Evolutionary conservation across 2,888 invertebrate genomes (phyloP).

Genomic region (Blastobasis adustella): DNA sequence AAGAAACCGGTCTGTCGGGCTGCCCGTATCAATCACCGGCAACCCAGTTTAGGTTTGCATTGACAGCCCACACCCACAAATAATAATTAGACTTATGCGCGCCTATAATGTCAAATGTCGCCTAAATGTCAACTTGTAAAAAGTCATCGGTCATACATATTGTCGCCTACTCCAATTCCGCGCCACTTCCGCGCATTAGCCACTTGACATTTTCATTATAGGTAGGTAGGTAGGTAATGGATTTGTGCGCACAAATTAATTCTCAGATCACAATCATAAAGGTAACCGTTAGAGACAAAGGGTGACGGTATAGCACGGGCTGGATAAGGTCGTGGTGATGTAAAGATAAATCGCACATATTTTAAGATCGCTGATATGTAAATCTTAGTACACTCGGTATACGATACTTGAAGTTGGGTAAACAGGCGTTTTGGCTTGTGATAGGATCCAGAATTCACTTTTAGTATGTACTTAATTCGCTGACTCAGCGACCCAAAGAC

Average conservation of each 20-base stretch:
- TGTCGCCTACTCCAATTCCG: slow-evolving; percentile 3
- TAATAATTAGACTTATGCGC: slow-evolving; percentile 61
- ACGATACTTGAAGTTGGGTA: not conserved
- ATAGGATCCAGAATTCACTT: no score
- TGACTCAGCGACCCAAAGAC: no score
- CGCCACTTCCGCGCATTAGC: slow-evolving; percentile 24
- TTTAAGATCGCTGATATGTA: slow-evolving; percentile 4
- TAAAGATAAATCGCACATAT: not conserved
- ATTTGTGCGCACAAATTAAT: not conserved
- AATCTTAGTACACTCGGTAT: not conserved
- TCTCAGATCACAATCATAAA: not conserved
- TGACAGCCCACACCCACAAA: slow-evolving; percentile 61
- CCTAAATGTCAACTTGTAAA: slow-evolving; percentile 58
- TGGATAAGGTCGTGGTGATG: not conserved
- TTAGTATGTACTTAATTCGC: no score
- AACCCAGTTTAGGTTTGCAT: slow-evolving; percentile 48
- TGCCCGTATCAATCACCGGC: slow-evolving; percentile 40
- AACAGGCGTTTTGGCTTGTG: slow-evolving; percentile 15
- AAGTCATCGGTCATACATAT: slow-evolving; percentile 40
- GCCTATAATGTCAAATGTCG: slow-evolving; percentile 66
- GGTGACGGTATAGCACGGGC: not conserved
- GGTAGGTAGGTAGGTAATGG: not conserved
- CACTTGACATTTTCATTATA: slow-evolving; percentile 1
- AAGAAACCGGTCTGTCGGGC: slow-evolving; percentile 39
- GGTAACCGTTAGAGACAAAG: not conserved